phyloP scores from a whole-genome alignment of 1,140 invertebrate genomes.

The Cephus cinctus region DNA sequence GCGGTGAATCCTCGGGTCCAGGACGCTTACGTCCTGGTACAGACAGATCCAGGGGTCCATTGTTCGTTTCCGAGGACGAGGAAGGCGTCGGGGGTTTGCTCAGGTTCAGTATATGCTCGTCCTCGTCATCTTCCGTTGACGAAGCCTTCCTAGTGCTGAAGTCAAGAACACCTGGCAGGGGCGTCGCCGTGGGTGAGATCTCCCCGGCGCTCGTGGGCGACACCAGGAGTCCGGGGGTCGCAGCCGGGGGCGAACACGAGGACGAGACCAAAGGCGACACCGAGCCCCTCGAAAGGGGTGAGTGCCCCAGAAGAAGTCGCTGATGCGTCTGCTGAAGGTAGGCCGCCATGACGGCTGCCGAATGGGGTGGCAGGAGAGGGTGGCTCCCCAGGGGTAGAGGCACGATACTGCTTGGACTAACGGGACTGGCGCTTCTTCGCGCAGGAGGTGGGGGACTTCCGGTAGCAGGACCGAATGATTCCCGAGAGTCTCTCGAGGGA shows the following conservation, averaged over 20 bases:
- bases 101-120: conserved; percentile 66
- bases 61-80: conserved; percentile 60
- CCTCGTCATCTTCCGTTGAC: conserved; percentile 58
- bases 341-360: conserved; percentile 72
- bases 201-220: conserved; percentile 42
- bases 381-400: conserved; percentile 49
- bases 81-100: conserved; percentile 61
- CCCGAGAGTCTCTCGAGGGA: conserved; percentile 74
- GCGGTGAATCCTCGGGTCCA: conserved; percentile 64
- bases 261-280: conserved; percentile 64
- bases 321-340: conserved; percentile 72
- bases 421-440: conserved; percentile 55
- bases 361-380: conserved; percentile 69
- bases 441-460: conserved; percentile 64
- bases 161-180: conserved; percentile 67
- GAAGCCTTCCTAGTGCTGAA: conserved; percentile 70
- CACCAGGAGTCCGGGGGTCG: conserved; percentile 49
- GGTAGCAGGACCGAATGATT: conserved; percentile 59
- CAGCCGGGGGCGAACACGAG: conserved; percentile 59
- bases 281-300: conserved; percentile 64
- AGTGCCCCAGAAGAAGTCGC: conserved; percentile 71
- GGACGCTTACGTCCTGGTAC: conserved; percentile 72
- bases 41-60: conserved; percentile 78
- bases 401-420: conserved; percentile 52
- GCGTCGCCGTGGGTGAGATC: conserved; percentile 47